phyloP scores from a whole-genome alignment of 2,888 invertebrate species.

The Emesis furor region DNA sequence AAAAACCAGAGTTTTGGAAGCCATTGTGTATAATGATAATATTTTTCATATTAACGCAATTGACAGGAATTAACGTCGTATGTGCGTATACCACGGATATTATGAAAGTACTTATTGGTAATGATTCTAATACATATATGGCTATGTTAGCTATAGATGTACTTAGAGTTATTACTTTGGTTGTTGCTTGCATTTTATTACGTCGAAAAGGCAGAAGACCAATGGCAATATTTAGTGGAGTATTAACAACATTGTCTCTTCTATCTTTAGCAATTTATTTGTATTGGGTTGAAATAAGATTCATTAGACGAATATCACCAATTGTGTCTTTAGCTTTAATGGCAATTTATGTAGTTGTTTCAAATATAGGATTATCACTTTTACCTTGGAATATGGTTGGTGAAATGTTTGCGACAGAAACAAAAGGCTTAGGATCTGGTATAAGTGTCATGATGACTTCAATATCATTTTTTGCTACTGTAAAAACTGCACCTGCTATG shows the following conservation, averaged over 20 bases:
- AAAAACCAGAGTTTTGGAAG: slow-evolving; percentile 92
- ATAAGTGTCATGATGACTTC: slow-evolving; percentile 94
- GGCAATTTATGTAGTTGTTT: slow-evolving; percentile 92
- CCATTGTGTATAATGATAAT: slow-evolving; percentile 93
- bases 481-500: slow-evolving; percentile 94
- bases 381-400: slow-evolving; percentile 95
- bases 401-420: slow-evolving; percentile 94
- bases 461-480: slow-evolving; percentile 93
- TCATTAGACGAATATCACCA: slow-evolving; percentile 81
- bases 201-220: slow-evolving; percentile 93
- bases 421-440: slow-evolving; percentile 94
- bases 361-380: slow-evolving; percentile 93
- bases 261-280: slow-evolving; percentile 89
- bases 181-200: slow-evolving; percentile 92
- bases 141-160: slow-evolving; percentile 94
- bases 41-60: slow-evolving; percentile 94
- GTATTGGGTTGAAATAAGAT: slow-evolving; percentile 82
- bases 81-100: slow-evolving; percentile 94
- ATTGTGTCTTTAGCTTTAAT: slow-evolving; percentile 89
- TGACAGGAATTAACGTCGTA: slow-evolving; percentile 94
- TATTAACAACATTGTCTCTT: slow-evolving; percentile 92
- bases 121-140: slow-evolving; percentile 89
- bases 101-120: slow-evolving; percentile 92
- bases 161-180: slow-evolving; percentile 92
- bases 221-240: slow-evolving; percentile 93